A percentile compares a stretch with the other conserved stretches of the same genome.
phyloP scores from a whole-genome alignment of 2,113 vertebrate species.

The Thunnus maccoyii region DNA sequence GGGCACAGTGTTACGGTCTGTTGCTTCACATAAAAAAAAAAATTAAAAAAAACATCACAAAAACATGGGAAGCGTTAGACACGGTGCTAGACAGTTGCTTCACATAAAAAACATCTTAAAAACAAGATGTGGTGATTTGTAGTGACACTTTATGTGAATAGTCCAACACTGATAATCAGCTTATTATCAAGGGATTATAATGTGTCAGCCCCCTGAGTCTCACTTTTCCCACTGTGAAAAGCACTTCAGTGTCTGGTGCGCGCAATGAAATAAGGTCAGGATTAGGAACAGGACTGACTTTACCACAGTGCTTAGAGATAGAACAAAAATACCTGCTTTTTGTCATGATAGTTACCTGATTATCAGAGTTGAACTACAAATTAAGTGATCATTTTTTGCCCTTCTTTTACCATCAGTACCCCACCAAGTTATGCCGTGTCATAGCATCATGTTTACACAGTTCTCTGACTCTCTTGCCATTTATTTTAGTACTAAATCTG shows the following conservation, averaged over 20 bases:
- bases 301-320: not conserved
- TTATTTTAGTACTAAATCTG: not conserved
- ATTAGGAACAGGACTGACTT: not conserved
- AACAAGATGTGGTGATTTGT: constrained; percentile 12
- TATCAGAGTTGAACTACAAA: not conserved
- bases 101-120: too few species aligned
- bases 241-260: constrained; percentile 15
- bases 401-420: not conserved
- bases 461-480: too few species aligned
- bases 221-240: constrained; percentile 24
- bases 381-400: not conserved
- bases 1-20: too few species aligned
- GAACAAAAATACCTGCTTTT: not conserved
- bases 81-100: too few species aligned
- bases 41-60: too few species aligned
- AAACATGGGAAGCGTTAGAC: too few species aligned
- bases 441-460: not conserved
- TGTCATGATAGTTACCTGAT: not conserved
- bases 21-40: too few species aligned
- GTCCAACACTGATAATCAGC: constrained; percentile 50
- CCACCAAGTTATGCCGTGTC: too few species aligned
- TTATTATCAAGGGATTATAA: constrained; percentile 50
- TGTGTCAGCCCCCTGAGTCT: constrained; percentile 42
- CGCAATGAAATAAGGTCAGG: constrained; percentile 2
- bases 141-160: constrained; percentile 25